Evolutionary conservation across 2,797 vertebrate species (phyloP).

Genomic region (Sebastes oblongus): DNA sequence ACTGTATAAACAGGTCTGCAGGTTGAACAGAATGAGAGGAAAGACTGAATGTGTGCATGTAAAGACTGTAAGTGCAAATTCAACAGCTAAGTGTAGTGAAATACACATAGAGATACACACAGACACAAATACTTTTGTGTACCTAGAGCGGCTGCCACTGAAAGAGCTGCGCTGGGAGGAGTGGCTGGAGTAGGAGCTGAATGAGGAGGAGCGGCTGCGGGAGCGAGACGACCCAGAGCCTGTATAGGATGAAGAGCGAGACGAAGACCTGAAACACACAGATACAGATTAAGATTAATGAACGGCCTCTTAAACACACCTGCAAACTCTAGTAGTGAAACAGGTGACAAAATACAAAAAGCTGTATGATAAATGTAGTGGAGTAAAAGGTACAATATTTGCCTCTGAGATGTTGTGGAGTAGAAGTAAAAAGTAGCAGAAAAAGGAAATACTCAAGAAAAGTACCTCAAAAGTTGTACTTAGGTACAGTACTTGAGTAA

Average conservation of each 20-base stretch:
- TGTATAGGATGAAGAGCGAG: slow-evolving; percentile 93
- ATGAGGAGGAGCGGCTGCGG: slow-evolving; percentile 91
- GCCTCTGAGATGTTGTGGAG: no score
- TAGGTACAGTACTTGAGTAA: no score
- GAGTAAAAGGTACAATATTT: no score
- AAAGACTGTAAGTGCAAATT: neutral
- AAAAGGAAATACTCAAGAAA: no score
- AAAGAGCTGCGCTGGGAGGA: slow-evolving; percentile 96
- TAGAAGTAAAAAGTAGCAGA: no score
- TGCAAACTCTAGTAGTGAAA: neutral
- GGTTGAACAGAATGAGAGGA: neutral
- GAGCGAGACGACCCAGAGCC: slow-evolving; percentile 93
- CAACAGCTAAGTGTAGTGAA: neutral
- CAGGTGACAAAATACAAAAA: neutral
- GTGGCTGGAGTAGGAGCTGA: slow-evolving; percentile 96
- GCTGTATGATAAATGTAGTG: no score
- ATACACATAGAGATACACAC: neutral
- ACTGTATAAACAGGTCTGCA: neutral
- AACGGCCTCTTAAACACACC: neutral
- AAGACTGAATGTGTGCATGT: neutral
- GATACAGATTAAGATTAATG: neutral
- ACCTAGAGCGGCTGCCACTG: slow-evolving; percentile 96
- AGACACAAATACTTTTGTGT: neutral
- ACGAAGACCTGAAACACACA: slow-evolving; percentile 88
- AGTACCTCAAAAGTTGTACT: no score